Evolutionary conservation across 2,797 vertebrate genomes (phyloP).

Genomic region (Chelon labrosus): DNA sequence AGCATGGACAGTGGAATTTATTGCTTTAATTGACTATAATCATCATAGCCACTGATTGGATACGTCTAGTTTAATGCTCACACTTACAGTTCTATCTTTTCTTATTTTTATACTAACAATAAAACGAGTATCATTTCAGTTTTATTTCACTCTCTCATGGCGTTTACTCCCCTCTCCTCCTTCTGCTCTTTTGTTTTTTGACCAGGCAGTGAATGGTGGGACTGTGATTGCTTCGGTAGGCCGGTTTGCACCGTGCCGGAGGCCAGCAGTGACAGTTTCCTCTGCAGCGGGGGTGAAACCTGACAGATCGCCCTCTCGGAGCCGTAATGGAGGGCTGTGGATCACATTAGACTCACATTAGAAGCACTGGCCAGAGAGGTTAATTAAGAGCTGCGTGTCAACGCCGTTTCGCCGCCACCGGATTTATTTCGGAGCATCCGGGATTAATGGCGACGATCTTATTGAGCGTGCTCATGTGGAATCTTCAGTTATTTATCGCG

Average conservation of each 20-base stretch:
- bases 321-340: conserved; percentile 71
- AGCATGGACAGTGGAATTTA: no score
- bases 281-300: conserved; percentile 59
- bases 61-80: no score
- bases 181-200: background rate
- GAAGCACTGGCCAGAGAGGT: conserved; percentile 68
- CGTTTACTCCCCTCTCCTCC: background rate
- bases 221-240: background rate
- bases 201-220: background rate
- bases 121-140: no score
- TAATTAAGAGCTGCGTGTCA: conserved; percentile 71
- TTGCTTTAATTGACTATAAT: no score
- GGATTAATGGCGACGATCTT: conserved; percentile 51
- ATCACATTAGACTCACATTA: conserved; percentile 77
- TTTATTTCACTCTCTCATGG: no score
- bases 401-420: conserved; percentile 7
- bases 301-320: conserved; percentile 76
- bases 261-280: conserved; percentile 58
- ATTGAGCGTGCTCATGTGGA: conserved; percentile 31
- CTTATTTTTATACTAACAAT: no score
- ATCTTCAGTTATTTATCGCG: conserved; percentile 19
- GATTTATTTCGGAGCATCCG: conserved; percentile 43
- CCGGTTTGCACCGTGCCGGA: conserved; percentile 46
- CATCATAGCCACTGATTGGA: no score
- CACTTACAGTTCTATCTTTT: no score